A percentile compares a stretch with the other conserved stretches of the same genome.
These are phyloP conservation scores for Neodiprion virginianus DNA, from an alignment of 1,140 invertebrate genomes.

Conservation along the genomic window DNA sequence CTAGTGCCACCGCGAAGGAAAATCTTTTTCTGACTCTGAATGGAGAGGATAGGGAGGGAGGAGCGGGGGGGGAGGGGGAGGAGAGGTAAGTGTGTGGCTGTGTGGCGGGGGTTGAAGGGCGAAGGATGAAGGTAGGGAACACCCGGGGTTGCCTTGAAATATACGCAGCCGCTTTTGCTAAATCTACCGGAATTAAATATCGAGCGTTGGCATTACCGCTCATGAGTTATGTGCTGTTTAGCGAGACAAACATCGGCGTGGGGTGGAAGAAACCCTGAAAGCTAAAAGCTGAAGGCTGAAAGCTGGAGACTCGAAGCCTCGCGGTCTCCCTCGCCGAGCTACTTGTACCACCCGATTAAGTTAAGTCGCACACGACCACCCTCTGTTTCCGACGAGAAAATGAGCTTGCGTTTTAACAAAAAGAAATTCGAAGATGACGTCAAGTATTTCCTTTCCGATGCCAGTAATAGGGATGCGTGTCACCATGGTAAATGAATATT, in stretches of 20 bases:
- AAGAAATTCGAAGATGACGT: too few relatives aligned
- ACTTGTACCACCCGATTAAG: too few relatives aligned
- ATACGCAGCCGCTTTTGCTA: not conserved
- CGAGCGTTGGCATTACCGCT: constrained; percentile 1
- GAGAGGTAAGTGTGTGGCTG: not conserved
- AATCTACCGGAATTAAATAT: constrained; percentile 8
- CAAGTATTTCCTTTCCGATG: too few relatives aligned
- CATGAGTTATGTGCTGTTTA: constrained; percentile 7
- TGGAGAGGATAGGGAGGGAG: not conserved
- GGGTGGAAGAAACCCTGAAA: not conserved
- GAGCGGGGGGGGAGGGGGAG: not conserved
- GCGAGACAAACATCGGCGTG: not conserved
- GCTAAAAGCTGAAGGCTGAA: not conserved
- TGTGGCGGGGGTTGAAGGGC: constrained; percentile 3
- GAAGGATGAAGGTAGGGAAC: not conserved
- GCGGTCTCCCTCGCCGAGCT: too few relatives aligned
- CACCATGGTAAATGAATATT: too few relatives aligned
- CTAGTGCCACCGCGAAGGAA: not conserved
- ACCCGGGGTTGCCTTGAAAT: not conserved
- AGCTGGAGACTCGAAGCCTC: not conserved
- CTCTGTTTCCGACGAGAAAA: too few relatives aligned
- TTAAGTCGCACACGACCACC: too few relatives aligned
- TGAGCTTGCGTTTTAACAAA: too few relatives aligned
- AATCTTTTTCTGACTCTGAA: constrained; percentile 7
- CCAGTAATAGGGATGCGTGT: too few relatives aligned